phyloP scores from a whole-genome alignment of 1,140 invertebrate genomes.

The Procambarus virginalis region DNA sequence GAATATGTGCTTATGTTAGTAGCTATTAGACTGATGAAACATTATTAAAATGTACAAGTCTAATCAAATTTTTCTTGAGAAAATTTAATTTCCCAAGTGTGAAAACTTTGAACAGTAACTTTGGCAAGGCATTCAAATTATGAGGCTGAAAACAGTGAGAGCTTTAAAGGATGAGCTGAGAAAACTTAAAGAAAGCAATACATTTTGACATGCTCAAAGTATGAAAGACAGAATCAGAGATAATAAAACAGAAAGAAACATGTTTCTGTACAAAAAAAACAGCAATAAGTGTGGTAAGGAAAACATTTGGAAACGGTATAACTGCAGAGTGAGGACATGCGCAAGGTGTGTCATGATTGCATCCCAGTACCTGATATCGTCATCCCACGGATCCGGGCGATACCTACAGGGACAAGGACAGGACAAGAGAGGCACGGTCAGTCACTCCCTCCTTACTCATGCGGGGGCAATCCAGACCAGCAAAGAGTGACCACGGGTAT shows the following conservation, averaged over 20 bases:
- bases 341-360: constrained; percentile 14
- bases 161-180: not conserved
- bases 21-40: not conserved
- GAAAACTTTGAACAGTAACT: too few relatives aligned
- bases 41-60: too few relatives aligned
- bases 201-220: too few relatives aligned
- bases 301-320: not conserved
- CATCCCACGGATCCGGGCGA: constrained; percentile 79
- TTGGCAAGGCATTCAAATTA: too few relatives aligned
- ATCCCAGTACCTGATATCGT: constrained; percentile 78
- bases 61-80: too few relatives aligned
- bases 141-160: not conserved
- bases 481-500: not conserved
- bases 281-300: too few relatives aligned
- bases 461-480: constrained; percentile 37
- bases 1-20: not conserved
- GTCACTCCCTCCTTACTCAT: constrained; percentile 32
- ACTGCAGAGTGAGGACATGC: constrained; percentile 10
- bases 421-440: constrained; percentile 52
- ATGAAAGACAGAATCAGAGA: too few relatives aligned
- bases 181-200: too few relatives aligned
- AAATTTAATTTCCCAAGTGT: too few relatives aligned
- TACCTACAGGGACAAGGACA: constrained; percentile 74
- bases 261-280: too few relatives aligned
- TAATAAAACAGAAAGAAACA: too few relatives aligned